These are phyloP conservation scores for Palythoa heliodiscus DNA, from an alignment of 92 coral and sea anemone genomes.

Conservation along the genomic window DNA sequence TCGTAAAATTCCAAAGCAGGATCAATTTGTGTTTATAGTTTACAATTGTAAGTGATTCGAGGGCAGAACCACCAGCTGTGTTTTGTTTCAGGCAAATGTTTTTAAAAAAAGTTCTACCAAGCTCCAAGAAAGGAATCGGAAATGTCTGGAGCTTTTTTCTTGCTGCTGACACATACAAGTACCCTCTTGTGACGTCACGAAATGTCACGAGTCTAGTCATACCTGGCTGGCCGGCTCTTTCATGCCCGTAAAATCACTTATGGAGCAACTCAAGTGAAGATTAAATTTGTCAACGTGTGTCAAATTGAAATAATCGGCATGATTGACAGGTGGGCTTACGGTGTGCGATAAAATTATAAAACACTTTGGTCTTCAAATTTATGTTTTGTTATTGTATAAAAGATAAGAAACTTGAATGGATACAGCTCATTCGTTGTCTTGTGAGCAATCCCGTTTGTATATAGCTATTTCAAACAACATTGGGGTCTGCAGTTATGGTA, in stretches of 20 bases:
- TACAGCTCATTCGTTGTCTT: neutral
- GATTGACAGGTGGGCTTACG: slow-evolving; percentile 12
- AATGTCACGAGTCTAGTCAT: neutral
- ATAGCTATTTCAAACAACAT: neutral
- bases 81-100: neutral
- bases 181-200: slow-evolving; percentile 16
- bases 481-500: neutral
- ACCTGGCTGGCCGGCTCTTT: too few relatives aligned
- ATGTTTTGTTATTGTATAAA: neutral
- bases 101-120: neutral
- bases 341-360: neutral
- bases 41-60: neutral
- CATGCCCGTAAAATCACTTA: neutral
- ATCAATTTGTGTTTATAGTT: neutral
- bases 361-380: neutral
- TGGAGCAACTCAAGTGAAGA: slow-evolving; percentile 7
- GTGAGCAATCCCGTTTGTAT: neutral
- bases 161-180: neutral
- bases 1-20: neutral
- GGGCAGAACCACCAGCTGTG: neutral
- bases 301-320: neutral
- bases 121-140: neutral
- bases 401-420: neutral
- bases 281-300: slow-evolving; percentile 11
- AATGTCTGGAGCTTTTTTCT: neutral